Base-by-base conservation (phyloP, 1,140 invertebrate genomes). In the Lasaia peninsularis region DNA sequence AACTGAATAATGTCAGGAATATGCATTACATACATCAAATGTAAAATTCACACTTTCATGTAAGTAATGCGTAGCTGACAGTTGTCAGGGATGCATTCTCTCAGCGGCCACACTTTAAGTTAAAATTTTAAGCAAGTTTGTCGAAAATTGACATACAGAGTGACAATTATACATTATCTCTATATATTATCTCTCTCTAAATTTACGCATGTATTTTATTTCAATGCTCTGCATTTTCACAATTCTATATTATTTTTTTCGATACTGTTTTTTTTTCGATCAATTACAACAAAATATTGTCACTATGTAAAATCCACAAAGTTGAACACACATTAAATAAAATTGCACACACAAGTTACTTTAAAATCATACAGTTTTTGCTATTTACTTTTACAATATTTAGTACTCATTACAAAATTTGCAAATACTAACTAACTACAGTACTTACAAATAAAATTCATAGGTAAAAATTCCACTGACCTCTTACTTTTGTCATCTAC, bases 401-500 rank as follows among this genome's bases (percentile, higher is more conserved):
- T 24, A 1, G 1, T 16, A 40, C 35, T 14, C 37, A 44, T 18
- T 2, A 44, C 8, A 44, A 44, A 9, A 20, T 18, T 20, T 44
- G 11, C 16, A 44, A 44, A 20, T 44, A 44, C 40, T 44, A 44
- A 44, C 18, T 44, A 44, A 18, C 16, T 44, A 20, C 40, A 44
- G 18, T 20, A 48, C 18, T 48, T 48, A 48, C 8, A 48, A 48
- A 48, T 48, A 48, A 11, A 48, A 48, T 48, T 48, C 20, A 48
- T 21, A 48, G 44, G 44, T 48, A 48, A 48, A 48, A 48, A 24
- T 48, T 8, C 21, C 16, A 48, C 44, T 48, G 44, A 48, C 44
- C 44, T 48, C 21, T 48, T 48, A 48, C 21, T 48, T 48, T 48
- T 48, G 44, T 48, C 44, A 48, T 48, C 44, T 48, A 48, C 21